Evolutionary conservation across 2,888 invertebrate genomes (phyloP).

Genomic region (Limnephilus lunatus): DNA sequence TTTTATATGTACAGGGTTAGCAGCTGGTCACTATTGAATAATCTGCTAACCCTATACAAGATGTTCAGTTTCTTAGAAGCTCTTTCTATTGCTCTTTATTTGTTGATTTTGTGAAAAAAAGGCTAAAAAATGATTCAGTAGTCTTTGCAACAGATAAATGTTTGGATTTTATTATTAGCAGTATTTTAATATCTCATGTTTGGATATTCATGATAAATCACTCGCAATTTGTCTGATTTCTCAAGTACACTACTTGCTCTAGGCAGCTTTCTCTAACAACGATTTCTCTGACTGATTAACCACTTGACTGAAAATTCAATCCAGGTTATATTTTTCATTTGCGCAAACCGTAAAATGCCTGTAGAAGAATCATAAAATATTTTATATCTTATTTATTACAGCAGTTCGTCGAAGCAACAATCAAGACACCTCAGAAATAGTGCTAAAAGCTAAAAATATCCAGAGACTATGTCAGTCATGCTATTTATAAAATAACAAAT

Average conservation of each 20-base stretch:
- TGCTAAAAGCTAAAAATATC: neutral
- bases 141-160: neutral
- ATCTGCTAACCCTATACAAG: too few species aligned
- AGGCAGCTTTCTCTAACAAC: neutral
- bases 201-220: neutral
- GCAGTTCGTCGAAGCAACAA: neutral
- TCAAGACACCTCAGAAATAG: neutral
- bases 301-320: neutral
- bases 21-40: too few species aligned
- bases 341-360: neutral
- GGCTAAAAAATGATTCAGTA: too few species aligned
- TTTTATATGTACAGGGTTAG: too few species aligned
- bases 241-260: neutral
- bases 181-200: too few species aligned
- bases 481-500: too few species aligned
- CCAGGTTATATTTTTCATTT: neutral
- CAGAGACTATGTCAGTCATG: too few species aligned
- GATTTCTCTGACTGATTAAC: neutral
- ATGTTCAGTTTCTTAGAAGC: neutral
- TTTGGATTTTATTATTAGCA: too few species aligned
- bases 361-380: neutral
- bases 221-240: neutral
- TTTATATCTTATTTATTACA: neutral
- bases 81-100: neutral
- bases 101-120: neutral